Evolutionary conservation across 2,113 vertebrate species (phyloP).

Genomic region (Addax nasomaculatus): DNA sequence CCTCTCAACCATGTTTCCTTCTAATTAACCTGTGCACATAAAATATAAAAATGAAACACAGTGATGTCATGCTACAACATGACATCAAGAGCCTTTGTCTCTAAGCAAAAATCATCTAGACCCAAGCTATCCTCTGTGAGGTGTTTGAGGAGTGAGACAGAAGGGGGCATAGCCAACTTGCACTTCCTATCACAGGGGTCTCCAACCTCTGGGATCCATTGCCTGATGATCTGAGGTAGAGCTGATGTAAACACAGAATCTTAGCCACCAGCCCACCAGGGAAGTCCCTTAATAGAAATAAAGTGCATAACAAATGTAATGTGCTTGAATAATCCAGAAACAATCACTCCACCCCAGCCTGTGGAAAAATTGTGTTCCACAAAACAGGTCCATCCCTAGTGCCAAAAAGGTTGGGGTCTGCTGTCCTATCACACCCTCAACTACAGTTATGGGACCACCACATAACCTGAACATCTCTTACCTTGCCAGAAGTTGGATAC

Average conservation of each 20-base stretch:
- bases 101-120: background rate
- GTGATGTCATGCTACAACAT: background rate
- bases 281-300: background rate
- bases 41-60: background rate
- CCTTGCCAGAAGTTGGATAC: background rate
- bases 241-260: background rate
- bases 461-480: background rate
- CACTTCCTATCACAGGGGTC: background rate
- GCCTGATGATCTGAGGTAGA: background rate
- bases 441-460: accelerated
- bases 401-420: background rate
- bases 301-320: background rate
- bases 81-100: background rate
- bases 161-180: background rate
- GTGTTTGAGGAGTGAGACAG: background rate
- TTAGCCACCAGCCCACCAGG: background rate
- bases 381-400: background rate
- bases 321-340: background rate
- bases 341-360: background rate
- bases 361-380: background rate
- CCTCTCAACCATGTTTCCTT: background rate
- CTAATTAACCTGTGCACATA: background rate
- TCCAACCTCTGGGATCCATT: background rate
- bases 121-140: background rate
- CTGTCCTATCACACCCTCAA: background rate